Conservation (phyloP, 1,140 invertebrate genomes). For the Ericerus pela region DNA sequence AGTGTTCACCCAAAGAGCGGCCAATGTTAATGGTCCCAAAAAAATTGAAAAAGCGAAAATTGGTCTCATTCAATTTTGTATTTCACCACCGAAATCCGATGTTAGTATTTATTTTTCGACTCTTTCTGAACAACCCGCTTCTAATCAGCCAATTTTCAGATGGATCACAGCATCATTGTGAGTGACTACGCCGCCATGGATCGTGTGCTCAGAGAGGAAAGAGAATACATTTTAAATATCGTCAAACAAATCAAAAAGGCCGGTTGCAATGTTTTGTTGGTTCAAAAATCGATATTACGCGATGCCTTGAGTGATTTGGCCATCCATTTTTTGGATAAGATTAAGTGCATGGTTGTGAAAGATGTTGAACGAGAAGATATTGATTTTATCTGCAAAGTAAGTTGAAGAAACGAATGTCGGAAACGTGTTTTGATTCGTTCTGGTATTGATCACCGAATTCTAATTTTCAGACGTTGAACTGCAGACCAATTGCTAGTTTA, state of each 20-base stretch:
- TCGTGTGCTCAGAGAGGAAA: slow-evolving; percentile 92
- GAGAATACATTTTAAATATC: slow-evolving; percentile 95
- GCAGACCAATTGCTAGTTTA: slow-evolving; percentile 91
- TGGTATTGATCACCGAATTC: background rate
- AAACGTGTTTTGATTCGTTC: background rate
- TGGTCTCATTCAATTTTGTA: slow-evolving; percentile 98
- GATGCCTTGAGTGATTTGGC: slow-evolving; percentile 96
- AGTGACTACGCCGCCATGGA: slow-evolving; percentile 99
- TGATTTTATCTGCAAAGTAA: slow-evolving; percentile 84
- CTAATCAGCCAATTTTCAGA: slow-evolving; percentile 42
- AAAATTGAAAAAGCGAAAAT: slow-evolving; percentile 96
- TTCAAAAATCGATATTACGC: slow-evolving; percentile 96
- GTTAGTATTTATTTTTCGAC: slow-evolving; percentile 42
- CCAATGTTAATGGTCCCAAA: slow-evolving; percentile 80
- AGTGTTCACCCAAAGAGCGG: slow-evolving; percentile 78
- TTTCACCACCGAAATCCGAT: slow-evolving; percentile 98
- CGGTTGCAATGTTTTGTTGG: slow-evolving; percentile 92
- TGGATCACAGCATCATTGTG: slow-evolving; percentile 97
- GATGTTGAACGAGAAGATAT: slow-evolving; percentile 97
- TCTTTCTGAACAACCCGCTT: too few relatives aligned
- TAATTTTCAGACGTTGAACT: slow-evolving; percentile 55
- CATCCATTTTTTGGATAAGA: slow-evolving; percentile 95
- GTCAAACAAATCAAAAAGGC: slow-evolving; percentile 98
- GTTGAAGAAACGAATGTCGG: background rate
- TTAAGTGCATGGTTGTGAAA: slow-evolving; percentile 97